Base-by-base conservation (phyloP, 2,888 invertebrate genomes). In the Calliopum simillimum region DNA sequence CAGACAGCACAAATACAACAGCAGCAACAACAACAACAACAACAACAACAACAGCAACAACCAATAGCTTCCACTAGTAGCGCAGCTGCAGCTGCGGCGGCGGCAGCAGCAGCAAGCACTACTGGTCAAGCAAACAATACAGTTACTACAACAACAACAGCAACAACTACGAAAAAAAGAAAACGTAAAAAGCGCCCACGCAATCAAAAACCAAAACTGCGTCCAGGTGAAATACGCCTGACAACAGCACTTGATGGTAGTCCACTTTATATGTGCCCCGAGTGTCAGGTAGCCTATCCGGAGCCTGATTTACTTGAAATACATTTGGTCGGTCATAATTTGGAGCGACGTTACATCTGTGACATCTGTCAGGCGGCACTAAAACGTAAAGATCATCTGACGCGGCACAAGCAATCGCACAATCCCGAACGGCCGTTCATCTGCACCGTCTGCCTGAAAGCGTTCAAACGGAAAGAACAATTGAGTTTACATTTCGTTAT, bases 361-460 rank as follows among this genome's bases (percentile, higher is more conserved):
- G 95, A 95, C 86, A 95, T 95, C 65, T 95, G 95, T 82, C 95
- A 95, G 75, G 95, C 95, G 8, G 94, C 95, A 0, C 86, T 95
- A 6, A 95, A 95, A 81, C 90, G 95, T 49, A 95, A 95, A 82
- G 95, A 95, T 86, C 95, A 95, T 81, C 86, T 95, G 71, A 94
- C 94, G 3, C 90, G 95, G 0, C 95, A 95, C 87, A 94, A 95
- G 83, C 94, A 94, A 83, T 93, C 94, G 58, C 95, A 95, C 86
- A 95, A 94, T 87, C 94, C 95, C 0, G 95, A 95, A 81, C 88
- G 95, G 70, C 95, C 95, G 11, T 95, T 93, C 86, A 93, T 94
- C 8, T 95, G 95, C 86, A 92, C 94, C 12, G 94, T 95, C 43
- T 95, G 95, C 80, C 88, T 94, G 73, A 95, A 95, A 81, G 94